A percentile compares a stretch with the other conserved stretches of the same genome.
Evolutionary conservation across 1,140 invertebrate genomes (phyloP).

Genomic region (Danaus melanippus): DNA sequence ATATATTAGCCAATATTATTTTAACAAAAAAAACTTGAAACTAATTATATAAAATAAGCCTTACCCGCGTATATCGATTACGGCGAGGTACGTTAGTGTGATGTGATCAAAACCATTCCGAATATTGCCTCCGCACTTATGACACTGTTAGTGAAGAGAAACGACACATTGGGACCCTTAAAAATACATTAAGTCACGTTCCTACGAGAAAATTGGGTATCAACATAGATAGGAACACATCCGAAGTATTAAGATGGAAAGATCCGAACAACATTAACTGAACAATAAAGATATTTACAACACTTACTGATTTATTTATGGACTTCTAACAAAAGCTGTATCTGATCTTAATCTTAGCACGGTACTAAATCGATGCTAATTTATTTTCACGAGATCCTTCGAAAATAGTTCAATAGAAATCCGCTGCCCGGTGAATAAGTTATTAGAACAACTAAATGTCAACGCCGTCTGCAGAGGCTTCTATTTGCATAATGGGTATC

Average conservation of each 20-base stretch:
- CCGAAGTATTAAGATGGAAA: too few relatives aligned
- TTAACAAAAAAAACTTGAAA: too few relatives aligned
- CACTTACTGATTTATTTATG: too few relatives aligned
- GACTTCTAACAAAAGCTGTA: too few relatives aligned
- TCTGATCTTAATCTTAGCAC: not conserved
- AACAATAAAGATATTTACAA: slow-evolving; percentile 5
- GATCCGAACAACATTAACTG: too few relatives aligned
- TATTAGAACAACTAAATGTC: slow-evolving; percentile 52
- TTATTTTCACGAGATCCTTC: slow-evolving; percentile 9
- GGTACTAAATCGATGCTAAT: slow-evolving; percentile 8
- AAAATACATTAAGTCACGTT: slow-evolving; percentile 21
- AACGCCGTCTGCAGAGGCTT: slow-evolving; percentile 36
- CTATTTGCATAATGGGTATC: slow-evolving; percentile 60
- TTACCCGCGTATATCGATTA: slow-evolving; percentile 32
- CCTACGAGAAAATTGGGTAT: slow-evolving; percentile 18
- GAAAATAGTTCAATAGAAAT: slow-evolving; percentile 14
- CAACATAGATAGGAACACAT: slow-evolving; percentile 1
- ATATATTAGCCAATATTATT: too few relatives aligned
- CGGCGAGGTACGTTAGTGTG: slow-evolving; percentile 40
- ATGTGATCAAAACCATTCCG: slow-evolving; percentile 48
- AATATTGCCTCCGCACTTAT: slow-evolving; percentile 31
- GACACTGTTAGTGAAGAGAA: slow-evolving; percentile 18
- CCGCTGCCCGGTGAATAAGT: slow-evolving; percentile 23
- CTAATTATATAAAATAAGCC: too few relatives aligned
- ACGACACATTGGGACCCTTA: slow-evolving; percentile 9